phyloP scores from a whole-genome alignment of 1,140 invertebrate species.

The Tribolium castaneum region DNA sequence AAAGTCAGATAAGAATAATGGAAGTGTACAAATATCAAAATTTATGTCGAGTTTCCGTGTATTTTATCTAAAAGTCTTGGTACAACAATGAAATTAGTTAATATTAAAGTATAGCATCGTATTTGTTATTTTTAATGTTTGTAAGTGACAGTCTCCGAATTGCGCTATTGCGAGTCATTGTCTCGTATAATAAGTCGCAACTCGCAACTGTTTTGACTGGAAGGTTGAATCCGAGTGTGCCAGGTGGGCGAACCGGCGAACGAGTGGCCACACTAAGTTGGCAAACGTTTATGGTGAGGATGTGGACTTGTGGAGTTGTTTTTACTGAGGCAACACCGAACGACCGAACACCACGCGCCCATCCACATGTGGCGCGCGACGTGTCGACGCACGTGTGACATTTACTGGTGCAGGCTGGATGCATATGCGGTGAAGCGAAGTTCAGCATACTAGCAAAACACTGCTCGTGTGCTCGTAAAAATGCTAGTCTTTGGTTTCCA shows the following conservation, averaged over 20 bases:
- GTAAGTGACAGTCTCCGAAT: not conserved
- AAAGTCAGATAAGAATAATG: not conserved
- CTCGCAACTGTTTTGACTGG: slow-evolving; percentile 21
- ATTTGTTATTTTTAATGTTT: not conserved
- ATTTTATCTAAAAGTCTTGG: not conserved
- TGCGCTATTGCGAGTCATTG: not conserved
- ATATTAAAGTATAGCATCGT: not conserved
- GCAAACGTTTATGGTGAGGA: not conserved
- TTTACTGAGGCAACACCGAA: slow-evolving; percentile 31
- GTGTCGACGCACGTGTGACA: slow-evolving; percentile 57
- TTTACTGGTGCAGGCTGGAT: slow-evolving; percentile 54
- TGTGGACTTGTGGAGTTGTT: slow-evolving; percentile 21
- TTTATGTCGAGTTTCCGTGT: not conserved
- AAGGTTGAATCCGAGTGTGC: slow-evolving; percentile 30
- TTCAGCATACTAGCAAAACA: slow-evolving; percentile 44
- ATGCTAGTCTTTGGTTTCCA: not conserved
- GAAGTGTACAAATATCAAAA: not conserved
- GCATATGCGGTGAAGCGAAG: slow-evolving; percentile 48
- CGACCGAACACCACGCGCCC: slow-evolving; percentile 45
- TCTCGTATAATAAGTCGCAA: not conserved
- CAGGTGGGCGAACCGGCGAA: slow-evolving; percentile 38
- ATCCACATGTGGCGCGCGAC: slow-evolving; percentile 53
- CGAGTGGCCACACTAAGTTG: slow-evolving; percentile 5
- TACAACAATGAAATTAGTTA: not conserved
- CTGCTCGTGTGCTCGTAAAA: slow-evolving; percentile 8